phyloP scores from a whole-genome alignment of 2,797 vertebrate genomes.

The Chaenodraco wilsoni region DNA sequence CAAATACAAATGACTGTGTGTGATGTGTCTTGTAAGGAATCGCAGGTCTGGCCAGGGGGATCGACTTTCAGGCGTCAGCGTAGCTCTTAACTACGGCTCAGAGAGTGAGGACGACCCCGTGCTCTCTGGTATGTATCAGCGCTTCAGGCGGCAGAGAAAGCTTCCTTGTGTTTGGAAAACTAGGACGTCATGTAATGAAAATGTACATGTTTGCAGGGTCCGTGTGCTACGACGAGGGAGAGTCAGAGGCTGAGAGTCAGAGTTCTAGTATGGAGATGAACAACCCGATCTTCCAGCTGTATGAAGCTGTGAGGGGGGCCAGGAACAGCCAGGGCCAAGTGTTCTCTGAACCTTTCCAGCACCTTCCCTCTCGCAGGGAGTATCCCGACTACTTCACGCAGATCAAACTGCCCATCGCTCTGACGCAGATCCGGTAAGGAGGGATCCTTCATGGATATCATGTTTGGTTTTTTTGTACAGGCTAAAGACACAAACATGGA shows the following conservation, averaged over 20 bases:
- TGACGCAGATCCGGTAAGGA: slow-evolving; percentile 93
- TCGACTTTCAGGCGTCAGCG: slow-evolving; percentile 92
- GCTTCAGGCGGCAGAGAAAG: background rate
- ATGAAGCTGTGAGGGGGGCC: slow-evolving; percentile 91
- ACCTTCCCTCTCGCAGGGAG: slow-evolving; percentile 94
- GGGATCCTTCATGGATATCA: background rate
- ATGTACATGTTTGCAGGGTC: slow-evolving; percentile 80
- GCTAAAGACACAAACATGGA: too few relatives aligned
- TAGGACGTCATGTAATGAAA: background rate
- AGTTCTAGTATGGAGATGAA: slow-evolving; percentile 92
- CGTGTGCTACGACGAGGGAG: slow-evolving; percentile 93
- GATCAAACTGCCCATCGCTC: slow-evolving; percentile 93
- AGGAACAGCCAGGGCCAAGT: slow-evolving; percentile 95
- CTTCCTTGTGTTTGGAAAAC: background rate
- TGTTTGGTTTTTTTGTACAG: too few relatives aligned
- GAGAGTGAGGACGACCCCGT: slow-evolving; percentile 97
- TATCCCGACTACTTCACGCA: slow-evolving; percentile 99
- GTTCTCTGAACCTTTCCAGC: slow-evolving; percentile 95
- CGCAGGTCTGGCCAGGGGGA: slow-evolving; percentile 95
- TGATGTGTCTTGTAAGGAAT: slow-evolving; percentile 83
- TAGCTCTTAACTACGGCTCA: slow-evolving; percentile 94
- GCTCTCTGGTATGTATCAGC: slow-evolving; percentile 86
- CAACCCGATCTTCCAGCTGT: slow-evolving; percentile 95
- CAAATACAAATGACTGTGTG: background rate
- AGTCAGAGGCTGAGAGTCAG: slow-evolving; percentile 94